Evolutionary conservation across 2,113 vertebrate species (phyloP).

Genomic region (Struthio camelus): DNA sequence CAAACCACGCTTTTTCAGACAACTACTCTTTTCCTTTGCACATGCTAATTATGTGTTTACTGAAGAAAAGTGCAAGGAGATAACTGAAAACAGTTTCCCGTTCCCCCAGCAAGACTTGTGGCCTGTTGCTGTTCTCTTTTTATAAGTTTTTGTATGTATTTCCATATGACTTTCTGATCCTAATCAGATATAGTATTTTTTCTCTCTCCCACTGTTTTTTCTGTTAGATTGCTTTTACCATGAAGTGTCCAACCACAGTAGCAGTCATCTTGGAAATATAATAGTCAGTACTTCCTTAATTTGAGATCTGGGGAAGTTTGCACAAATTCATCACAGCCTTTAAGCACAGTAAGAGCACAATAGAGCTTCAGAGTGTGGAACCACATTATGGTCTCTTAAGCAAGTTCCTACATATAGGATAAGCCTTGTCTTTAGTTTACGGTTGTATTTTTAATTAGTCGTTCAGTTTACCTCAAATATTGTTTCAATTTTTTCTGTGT

Average conservation of each 20-base stretch:
- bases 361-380: not conserved
- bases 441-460: slow-evolving; percentile 33
- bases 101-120: not conserved
- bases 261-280: not conserved
- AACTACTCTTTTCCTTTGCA: not conserved
- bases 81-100: not conserved
- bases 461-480: slow-evolving; percentile 7
- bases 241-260: not conserved
- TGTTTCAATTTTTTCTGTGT: not conserved
- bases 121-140: not conserved
- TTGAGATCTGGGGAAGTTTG: not conserved
- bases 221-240: not conserved
- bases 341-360: slow-evolving; percentile 33
- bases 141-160: not conserved
- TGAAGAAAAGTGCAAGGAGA: not conserved
- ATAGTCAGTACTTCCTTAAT: not conserved
- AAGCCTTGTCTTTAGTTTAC: not conserved
- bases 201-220: not conserved
- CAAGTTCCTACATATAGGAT: slow-evolving; percentile 4
- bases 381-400: not conserved
- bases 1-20: not conserved
- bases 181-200: not conserved
- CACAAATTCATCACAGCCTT: slow-evolving; percentile 38
- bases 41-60: not conserved
- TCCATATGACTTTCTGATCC: not conserved